These are phyloP conservation scores for Brachypalpus laphriformis DNA, from an alignment of 2,888 invertebrate species.

Conservation along the genomic window DNA sequence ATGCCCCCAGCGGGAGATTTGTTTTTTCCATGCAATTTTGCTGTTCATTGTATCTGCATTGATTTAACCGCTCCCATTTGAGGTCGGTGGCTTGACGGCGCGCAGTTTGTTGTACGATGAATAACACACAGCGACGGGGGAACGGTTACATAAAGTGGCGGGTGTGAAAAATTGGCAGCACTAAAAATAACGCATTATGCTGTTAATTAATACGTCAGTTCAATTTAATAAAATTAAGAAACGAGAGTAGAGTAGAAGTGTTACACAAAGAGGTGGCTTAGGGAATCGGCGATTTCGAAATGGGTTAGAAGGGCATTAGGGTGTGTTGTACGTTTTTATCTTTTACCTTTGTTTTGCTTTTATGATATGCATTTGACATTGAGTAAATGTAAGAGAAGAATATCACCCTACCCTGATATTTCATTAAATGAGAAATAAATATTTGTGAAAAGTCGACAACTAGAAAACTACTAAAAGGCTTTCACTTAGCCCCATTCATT, in stretches of 20 bases:
- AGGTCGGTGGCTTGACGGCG: conserved; percentile 40
- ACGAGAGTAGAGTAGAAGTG: background rate
- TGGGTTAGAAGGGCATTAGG: conserved; percentile 8
- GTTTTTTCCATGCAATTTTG: background rate
- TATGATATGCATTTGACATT: no score
- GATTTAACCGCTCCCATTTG: conserved; percentile 46
- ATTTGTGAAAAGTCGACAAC: no score
- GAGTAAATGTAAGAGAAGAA: no score
- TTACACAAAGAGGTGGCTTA: background rate
- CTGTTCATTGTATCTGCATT: conserved; percentile 32
- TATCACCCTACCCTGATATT: no score
- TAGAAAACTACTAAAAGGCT: no score
- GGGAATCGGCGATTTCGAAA: background rate
- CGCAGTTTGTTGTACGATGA: conserved; percentile 23
- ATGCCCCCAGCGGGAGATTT: conserved; percentile 7
- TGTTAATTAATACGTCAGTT: conserved; percentile 20
- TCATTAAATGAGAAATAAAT: no score
- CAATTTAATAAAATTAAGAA: background rate
- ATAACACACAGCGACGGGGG: background rate
- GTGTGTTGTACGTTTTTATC: background rate
- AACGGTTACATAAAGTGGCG: background rate
- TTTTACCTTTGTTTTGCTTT: background rate
- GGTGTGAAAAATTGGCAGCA: conserved; percentile 24
- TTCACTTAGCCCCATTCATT: no score
- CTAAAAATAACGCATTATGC: conserved; percentile 36